Base-by-base conservation (phyloP, 2,888 invertebrate species). In the Hoplodrina blanda region DNA sequence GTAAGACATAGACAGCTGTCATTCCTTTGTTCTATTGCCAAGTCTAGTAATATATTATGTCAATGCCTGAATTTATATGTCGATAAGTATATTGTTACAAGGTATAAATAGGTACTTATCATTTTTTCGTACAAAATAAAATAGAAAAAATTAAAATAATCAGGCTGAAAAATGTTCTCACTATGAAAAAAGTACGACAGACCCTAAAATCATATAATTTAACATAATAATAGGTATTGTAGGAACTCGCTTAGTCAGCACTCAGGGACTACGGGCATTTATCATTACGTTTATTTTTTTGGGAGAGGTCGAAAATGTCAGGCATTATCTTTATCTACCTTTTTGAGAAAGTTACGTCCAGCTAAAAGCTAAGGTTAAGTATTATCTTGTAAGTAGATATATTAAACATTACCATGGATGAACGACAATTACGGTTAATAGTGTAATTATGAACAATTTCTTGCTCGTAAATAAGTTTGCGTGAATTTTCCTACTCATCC, bases 191-290 rank as follows among this genome's bases (percentile, higher is more conserved):
- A 33, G 6, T 57, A 53, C 3, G 49, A n/a, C 11, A 20, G 57
- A 41, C 73, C 73, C 73, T 65, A 60, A 74, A 74, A 60, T 73
- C 46, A 74, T 46, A 74, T 74, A 68, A 74, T 68, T 74, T 74
- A 68, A 74, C 75, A 73, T 60, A 60, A 68, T 74, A 74, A 64
- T 50, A 73, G 50, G 44, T 50, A 52, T 59, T 73, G 59, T 74
- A 59, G 25, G 52, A 69, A 75, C 69, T 68, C 52, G 73, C 69
- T 62, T 61, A 61, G 75, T 75, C 73, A 73, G 62, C 62, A 62
- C 69, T 57, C 62, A 17, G 53, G 20, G 61, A 49, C 46, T 57
- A 11, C 56, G 57, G 10, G n/a, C 55, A 75, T 75, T 62, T 62
- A 69, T 69, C 76, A 62, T 73, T 60, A 74, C 50, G 11, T 52